Conservation (phyloP, 1,140 invertebrate genomes). For the Drosophila bipectinata region DNA sequence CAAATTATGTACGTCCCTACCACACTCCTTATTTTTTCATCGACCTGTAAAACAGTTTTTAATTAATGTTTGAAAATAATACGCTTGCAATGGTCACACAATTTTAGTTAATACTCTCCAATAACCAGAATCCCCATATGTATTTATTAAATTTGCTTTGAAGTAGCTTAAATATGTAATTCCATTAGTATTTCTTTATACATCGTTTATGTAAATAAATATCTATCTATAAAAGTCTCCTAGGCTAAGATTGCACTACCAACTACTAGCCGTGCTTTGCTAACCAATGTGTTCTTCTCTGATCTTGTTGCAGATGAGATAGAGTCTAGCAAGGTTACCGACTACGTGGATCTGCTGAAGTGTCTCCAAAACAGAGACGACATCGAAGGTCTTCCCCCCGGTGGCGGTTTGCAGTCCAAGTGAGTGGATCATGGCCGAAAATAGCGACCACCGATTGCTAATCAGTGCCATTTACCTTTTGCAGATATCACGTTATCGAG, state of each 20-base stretch:
- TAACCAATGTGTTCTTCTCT: slow-evolving; percentile 27
- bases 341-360: slow-evolving; percentile 75
- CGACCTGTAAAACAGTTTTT: slow-evolving; percentile 3
- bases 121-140: slow-evolving; percentile 21
- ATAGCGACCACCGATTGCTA: slow-evolving; percentile 1
- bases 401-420: slow-evolving; percentile 82
- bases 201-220: slow-evolving; percentile 59
- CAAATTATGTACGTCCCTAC: neutral
- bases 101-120: slow-evolving; percentile 47
- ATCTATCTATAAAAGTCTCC: slow-evolving; percentile 35
- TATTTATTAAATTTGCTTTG: slow-evolving; percentile 58
- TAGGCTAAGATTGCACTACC: neutral
- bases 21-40: neutral
- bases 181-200: slow-evolving; percentile 52
- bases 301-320: slow-evolving; percentile 75
- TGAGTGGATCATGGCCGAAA: slow-evolving; percentile 35
- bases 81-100: slow-evolving; percentile 58
- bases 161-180: slow-evolving; percentile 65
- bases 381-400: slow-evolving; percentile 82
- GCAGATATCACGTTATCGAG: slow-evolving; percentile 81
- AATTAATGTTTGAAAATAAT: slow-evolving; percentile 27
- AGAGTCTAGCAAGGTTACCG: slow-evolving; percentile 60
- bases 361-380: slow-evolving; percentile 71
- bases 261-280: neutral
- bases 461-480: slow-evolving; percentile 23